phyloP scores from a whole-genome alignment of 1,140 invertebrate genomes.

The Radopholus similis region DNA sequence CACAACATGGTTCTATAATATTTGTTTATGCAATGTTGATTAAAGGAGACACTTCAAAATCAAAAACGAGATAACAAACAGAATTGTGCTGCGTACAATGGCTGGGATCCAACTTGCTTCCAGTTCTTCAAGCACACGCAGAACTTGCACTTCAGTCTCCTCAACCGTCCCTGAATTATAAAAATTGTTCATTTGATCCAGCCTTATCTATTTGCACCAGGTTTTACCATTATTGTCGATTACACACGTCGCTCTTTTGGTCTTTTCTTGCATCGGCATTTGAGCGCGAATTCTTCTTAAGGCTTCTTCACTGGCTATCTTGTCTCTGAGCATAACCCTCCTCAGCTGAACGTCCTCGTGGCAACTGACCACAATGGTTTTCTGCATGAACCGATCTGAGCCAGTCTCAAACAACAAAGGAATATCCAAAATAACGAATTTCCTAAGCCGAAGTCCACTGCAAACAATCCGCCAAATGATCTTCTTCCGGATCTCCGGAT shows the following conservation, averaged over 20 bases:
- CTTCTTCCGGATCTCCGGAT: conserved; percentile 6
- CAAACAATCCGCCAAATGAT: background rate
- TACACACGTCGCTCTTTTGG: background rate
- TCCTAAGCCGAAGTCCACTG: background rate
- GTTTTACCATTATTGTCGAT: conserved; percentile 9
- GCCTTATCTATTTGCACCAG: background rate
- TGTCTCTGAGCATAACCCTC: conserved; percentile 1
- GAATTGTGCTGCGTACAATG: background rate
- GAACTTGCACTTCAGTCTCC: background rate
- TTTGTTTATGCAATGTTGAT: too few species aligned
- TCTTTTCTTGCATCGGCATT: conserved; percentile 1
- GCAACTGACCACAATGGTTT: conserved; percentile 1
- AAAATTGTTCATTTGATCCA: background rate
- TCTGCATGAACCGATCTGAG: conserved; percentile 2
- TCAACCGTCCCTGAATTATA: background rate
- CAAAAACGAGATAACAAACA: too few species aligned
- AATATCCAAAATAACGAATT: conserved; percentile 15
- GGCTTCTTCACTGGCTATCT: background rate
- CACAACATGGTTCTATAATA: too few species aligned
- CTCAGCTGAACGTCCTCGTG: conserved; percentile 3
- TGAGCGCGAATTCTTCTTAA: background rate
- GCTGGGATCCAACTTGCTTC: background rate
- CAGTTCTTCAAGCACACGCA: background rate
- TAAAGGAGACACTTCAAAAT: too few species aligned
- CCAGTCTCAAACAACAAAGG: conserved; percentile 12